These are phyloP conservation scores for Agrotis puta DNA, from an alignment of 2,888 invertebrate species.

Conservation along the genomic window DNA sequence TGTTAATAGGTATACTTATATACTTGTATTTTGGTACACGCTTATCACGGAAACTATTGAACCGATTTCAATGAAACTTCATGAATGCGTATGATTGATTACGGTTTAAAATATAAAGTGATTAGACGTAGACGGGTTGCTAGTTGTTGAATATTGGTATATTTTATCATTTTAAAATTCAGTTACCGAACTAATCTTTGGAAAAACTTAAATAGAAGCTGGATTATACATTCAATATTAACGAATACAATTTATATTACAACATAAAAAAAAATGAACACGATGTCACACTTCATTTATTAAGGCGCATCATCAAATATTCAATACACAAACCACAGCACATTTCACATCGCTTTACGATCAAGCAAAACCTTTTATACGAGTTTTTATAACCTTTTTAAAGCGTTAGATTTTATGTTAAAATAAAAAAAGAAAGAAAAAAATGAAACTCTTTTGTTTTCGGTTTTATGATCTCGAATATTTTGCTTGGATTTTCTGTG, in stretches of 20 bases:
- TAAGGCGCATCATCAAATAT: conserved; percentile 49
- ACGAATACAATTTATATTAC: conserved; percentile 17
- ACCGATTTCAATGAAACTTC: no score
- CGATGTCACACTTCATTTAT: conserved; percentile 28
- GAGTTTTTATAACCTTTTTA: conserved; percentile 39
- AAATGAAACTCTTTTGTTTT: conserved; percentile 36
- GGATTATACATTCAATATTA: background rate
- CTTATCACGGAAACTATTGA: no score
- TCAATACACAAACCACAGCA: conserved; percentile 44
- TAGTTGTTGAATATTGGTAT: no score
- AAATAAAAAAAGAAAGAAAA: conserved; percentile 37
- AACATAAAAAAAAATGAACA: background rate
- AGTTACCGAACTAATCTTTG: background rate
- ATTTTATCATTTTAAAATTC: no score
- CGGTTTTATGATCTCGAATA: conserved; percentile 47
- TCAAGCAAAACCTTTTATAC: conserved; percentile 44
- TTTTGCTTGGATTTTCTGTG: conserved; percentile 33
- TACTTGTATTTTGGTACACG: no score
- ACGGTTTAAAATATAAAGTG: no score
- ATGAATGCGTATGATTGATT: no score
- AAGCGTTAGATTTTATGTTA: conserved; percentile 38
- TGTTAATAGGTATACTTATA: no score
- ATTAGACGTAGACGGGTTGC: no score
- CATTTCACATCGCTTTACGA: conserved; percentile 33
- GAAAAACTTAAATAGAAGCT: background rate